Evolutionary conservation across 2,797 vertebrate species (phyloP), one percentile per base, ranked within the genome.

Genomic region (Clamator glandarius): DNA sequence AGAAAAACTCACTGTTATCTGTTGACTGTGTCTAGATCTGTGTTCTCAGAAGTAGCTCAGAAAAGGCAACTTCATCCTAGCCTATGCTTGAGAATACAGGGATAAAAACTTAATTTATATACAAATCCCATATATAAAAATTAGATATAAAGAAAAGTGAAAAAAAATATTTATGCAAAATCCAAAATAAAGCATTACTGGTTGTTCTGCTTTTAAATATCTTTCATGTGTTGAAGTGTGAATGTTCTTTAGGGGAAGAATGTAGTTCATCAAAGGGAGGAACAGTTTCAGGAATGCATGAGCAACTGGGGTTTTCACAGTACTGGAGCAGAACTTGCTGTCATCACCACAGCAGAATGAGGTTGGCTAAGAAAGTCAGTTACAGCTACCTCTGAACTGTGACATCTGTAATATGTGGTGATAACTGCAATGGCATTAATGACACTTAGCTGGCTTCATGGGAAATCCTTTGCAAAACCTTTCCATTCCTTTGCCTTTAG

Each of bases 231-330:
- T 26, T 70, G 55, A 90, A 87, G 73, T 31, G 52, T 72, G 59
- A 55, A 82, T 78, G 55, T 76, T 92, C 73, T 81, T 90, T n/a
- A 95, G 54, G 62, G 42, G 44, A 63, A 95, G 87, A 95, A 83
- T 48, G 25, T 78, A 57, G 18, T 63, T 89, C 84, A 89, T 54
- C 62, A 36, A 84, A 86, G 63, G 11, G 20, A 52, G 42, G 4
- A 62, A 76, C 79, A 8, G 67, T 70, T 82, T 55, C 69, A 93
- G 51, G 63, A 77, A 75, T 19, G n/a, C 20, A 70, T 16, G 9
- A 83, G 39, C 42, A 73, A 42, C 12, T 23, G 42, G 46, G 21
- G 81, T 41, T 90, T 87, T 58, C 12, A 84, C 46, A 41, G 33
- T 61, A 35, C 18, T 35, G 35, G n/a, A 68, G 36, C 16, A 89